Base-by-base conservation (phyloP, 2,113 vertebrate species). In the Probosciger aterrimus region DNA sequence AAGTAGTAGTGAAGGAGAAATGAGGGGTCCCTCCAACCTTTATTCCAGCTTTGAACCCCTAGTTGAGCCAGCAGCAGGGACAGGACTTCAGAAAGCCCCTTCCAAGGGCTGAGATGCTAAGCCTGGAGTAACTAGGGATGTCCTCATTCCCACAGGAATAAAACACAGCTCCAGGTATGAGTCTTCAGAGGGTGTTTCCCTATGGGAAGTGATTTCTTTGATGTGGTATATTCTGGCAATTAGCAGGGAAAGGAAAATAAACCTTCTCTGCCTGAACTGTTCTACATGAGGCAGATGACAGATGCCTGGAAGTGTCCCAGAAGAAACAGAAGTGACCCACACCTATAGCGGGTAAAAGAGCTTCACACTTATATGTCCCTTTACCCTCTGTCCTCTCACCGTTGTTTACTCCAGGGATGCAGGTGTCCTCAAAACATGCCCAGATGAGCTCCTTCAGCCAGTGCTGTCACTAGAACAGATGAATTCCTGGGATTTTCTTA, bases 211-310 rank as follows among this genome's bases (percentile, higher is more conserved):
- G 3, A 57, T 62, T 25, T n/a, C 88, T 95, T 95, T 95, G 94
- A 95, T 95, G 95, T 95, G 95, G 96, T 84, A 10, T 18, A 2
- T 79, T 63, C 55, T 1, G 5, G 55, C 62, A 97, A 93, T 95
- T 88, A 96, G 23, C 68, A 49, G 80, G 30, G 77, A 92, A 91
- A 91, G 94, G 88, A 85, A 92, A 96, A 95, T 68, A 89, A 95
- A 92, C 76, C 62, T 59, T 7, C 71, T n/a, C 82, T 70, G 39
- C 33, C 63, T 3, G 9, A 47, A 49, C 4, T 27, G 2, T 24
- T 64, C 28, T 27, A 2, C 0, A 0, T 14, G 63, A 92, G 82
- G 75, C 19, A 24, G 91, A 31, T 86, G 93, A 81, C 9, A 17
- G 53, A 53, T 57, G 41, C 35, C 43, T 67, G 84, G 81, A 84